A percentile compares a stretch with the other conserved stretches of the same genome.
phyloP scores from a whole-genome alignment of 2,113 vertebrate species.

The human region GRCh38 chr9:69970501-69971000 shows the following conservation, averaged over 20 bases:
- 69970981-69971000: not conserved
- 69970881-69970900: not conserved
- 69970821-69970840: not conserved
- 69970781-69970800: not conserved
- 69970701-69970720: not conserved
- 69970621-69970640: not conserved
- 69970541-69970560: not conserved
- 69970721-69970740: not conserved
- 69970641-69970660: not conserved
- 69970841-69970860: not conserved
- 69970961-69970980: not conserved
- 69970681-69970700: not conserved
- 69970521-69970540: not conserved
- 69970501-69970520: not conserved
- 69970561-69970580: not conserved
- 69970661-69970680: not conserved
- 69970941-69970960: not conserved
- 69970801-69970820: not conserved
- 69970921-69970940: not conserved
- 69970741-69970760: not conserved
- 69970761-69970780: not conserved
- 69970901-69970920: not conserved
- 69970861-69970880: not conserved
- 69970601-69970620: not conserved
- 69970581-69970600: not conserved